Evolutionary conservation across 2,888 invertebrate genomes (phyloP).

Genomic region (Synanthedon myopaeformis): DNA sequence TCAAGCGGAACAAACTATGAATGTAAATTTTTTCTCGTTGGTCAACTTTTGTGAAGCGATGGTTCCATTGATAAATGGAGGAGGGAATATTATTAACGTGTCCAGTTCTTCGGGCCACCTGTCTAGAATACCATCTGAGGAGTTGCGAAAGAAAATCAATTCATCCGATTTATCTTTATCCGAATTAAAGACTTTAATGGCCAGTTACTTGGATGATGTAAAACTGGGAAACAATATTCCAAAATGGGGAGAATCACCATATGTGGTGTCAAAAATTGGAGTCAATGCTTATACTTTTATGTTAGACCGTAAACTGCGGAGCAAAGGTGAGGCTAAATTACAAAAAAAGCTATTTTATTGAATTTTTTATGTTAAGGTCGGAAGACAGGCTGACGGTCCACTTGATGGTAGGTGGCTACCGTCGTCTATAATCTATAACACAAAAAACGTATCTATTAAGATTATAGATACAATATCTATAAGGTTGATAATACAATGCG

Average conservation of each 20-base stretch:
- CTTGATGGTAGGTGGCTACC: too few relatives aligned
- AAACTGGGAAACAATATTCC: slow-evolving; percentile 25
- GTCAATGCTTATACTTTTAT: slow-evolving; percentile 77
- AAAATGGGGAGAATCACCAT: slow-evolving; percentile 74
- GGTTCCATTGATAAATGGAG: slow-evolving; percentile 74
- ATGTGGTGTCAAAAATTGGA: slow-evolving; percentile 80
- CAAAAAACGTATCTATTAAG: too few relatives aligned
- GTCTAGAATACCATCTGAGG: slow-evolving; percentile 68
- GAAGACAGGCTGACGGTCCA: too few relatives aligned
- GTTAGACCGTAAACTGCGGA: slow-evolving; percentile 63
- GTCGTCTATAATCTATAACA: too few relatives aligned
- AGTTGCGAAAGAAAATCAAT: slow-evolving; percentile 56
- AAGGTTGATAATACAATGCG: too few relatives aligned
- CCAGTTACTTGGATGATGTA: slow-evolving; percentile 72
- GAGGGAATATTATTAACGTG: slow-evolving; percentile 79
- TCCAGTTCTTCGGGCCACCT: slow-evolving; percentile 79
- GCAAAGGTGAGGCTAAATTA: slow-evolving; percentile 25
- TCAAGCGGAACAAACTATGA: slow-evolving; percentile 44
- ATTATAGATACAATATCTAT: too few relatives aligned
- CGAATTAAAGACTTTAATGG: slow-evolving; percentile 69
- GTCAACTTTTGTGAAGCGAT: slow-evolving; percentile 67
- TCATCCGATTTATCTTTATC: slow-evolving; percentile 62
- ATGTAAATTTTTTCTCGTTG: slow-evolving; percentile 42
- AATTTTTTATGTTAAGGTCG: too few relatives aligned
- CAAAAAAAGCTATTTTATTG: too few relatives aligned